These are phyloP conservation scores for Drosophila rellima DNA, from an alignment of 2,888 invertebrate genomes.

Conservation along the genomic window DNA sequence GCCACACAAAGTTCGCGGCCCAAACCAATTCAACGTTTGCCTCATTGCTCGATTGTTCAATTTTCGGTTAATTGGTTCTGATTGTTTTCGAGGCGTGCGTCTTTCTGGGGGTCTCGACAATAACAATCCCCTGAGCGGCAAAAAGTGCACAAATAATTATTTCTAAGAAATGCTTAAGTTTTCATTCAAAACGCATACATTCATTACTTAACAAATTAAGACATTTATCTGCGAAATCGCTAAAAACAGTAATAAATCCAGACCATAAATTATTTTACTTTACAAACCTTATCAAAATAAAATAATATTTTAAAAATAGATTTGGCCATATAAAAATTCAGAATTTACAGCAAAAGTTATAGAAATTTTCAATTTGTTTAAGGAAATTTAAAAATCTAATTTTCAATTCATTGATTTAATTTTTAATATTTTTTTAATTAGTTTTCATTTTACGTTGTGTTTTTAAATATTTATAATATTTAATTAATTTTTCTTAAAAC, in stretches of 20 bases:
- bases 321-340: too few species aligned
- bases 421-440: too few species aligned
- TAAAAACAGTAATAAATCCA: neutral
- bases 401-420: too few species aligned
- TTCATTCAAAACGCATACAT: neutral
- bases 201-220: neutral
- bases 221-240: neutral
- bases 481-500: neutral
- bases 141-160: neutral
- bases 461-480: neutral
- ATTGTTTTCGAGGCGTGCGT: constrained; percentile 80
- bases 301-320: neutral
- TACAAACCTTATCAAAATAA: neutral
- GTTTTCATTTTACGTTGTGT: too few species aligned
- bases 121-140: constrained; percentile 3
- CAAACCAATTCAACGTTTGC: constrained; percentile 54
- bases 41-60: constrained; percentile 68
- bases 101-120: constrained; percentile 23
- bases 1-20: constrained; percentile 57
- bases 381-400: too few species aligned
- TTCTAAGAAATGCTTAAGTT: neutral
- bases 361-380: too few species aligned
- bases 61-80: constrained; percentile 82
- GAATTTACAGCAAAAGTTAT: too few species aligned
- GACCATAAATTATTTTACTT: neutral